Percentiles rank a stretch among this genome's conserved stretches.
These are phyloP conservation scores for Ursus arctos DNA, from an alignment of 2,113 vertebrate genomes.

Conservation along the genomic window DNA sequence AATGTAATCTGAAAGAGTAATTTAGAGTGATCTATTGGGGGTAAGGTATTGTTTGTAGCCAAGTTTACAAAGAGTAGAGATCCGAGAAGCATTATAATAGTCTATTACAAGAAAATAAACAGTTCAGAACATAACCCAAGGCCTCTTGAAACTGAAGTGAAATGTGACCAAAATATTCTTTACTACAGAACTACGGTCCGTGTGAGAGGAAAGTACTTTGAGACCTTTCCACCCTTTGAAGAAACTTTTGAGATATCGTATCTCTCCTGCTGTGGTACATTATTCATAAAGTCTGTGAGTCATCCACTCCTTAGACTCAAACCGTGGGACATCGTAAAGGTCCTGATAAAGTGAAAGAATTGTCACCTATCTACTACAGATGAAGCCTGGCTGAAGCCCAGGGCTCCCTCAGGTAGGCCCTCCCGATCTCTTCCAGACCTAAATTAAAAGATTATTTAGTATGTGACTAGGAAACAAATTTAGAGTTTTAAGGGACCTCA, in stretches of 20 bases:
- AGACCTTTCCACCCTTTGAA: neutral
- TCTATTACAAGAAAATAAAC: neutral
- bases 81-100: neutral
- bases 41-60: neutral
- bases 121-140: neutral
- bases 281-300: neutral
- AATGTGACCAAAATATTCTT: slow-evolving; percentile 44
- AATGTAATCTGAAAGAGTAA: neutral
- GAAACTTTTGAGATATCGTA: neutral
- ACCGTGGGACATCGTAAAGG: neutral
- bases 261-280: neutral
- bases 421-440: neutral
- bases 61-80: slow-evolving; percentile 26
- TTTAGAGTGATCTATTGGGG: neutral
- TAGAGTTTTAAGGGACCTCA: neutral
- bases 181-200: neutral
- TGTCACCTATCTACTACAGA: neutral
- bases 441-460: neutral
- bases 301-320: neutral
- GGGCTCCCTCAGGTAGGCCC: neutral
- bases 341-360: neutral
- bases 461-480: neutral
- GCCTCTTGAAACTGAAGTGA: slow-evolving; percentile 42
- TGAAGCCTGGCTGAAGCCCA: neutral
- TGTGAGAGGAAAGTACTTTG: neutral